Evolutionary conservation across 2,113 vertebrate species (phyloP), one percentile per base, ranked within the genome.

Genomic region (Clarias magur): DNA sequence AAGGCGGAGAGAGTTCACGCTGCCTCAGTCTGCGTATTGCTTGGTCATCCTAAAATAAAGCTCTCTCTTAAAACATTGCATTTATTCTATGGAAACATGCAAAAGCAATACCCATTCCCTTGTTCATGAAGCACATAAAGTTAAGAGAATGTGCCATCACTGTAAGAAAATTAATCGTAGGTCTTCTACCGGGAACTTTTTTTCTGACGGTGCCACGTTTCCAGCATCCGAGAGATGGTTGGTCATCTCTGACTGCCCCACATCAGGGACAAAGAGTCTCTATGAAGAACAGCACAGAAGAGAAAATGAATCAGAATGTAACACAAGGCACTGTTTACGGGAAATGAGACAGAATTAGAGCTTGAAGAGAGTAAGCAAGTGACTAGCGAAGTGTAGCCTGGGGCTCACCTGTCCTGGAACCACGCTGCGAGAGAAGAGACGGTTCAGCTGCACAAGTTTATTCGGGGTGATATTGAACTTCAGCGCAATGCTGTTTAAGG

Each of bases 381-480:
- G 25, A 48, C 3, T 30, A 17, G 17, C 0, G 11, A 53, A 62
- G 7, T 27, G 11, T 4, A 63, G 76, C 19, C 3, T 13, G 25
- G n/a, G 10, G 68, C 92, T 93, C 96, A 99, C 98, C 97, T 99
- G 98, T 88, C 98, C 97, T 53, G 98, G 96, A 92, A 98, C 96
- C 89, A 99, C 94, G 0, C 97, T 98, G 73, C 94, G 97, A 0
- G 96, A 96, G 90, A 97, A 99, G 89, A 99, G 97, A 85, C 96
- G 97, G 94, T 99, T 99, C 83, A 99, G 92, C 91, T 99, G 97
- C 90, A 99, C 97, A 91, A 99, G 94, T 91, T 97, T 97, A 93
- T 98, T 99, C 63, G 98, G 98, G 83, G 97, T 99, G 94, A 98
- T 86, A 91, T 99, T 99, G 93, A 98, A 99, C 89, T 97, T 97